Base-by-base conservation (phyloP, 2,797 vertebrate genomes). In the Anguilla marmorata region DNA sequence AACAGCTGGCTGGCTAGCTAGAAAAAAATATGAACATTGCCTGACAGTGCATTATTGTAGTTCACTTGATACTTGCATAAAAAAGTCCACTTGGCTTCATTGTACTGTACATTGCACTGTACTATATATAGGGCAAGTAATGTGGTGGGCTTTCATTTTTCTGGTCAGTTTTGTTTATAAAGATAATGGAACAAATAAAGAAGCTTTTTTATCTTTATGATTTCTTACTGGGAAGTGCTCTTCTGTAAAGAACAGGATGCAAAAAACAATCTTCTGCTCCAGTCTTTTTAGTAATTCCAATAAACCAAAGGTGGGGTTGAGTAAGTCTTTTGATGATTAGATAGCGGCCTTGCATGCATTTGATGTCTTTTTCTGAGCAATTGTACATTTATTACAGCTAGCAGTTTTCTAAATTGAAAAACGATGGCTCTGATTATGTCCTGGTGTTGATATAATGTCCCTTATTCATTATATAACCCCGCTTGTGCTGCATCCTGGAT, bases 391-490 rank as follows among this genome's bases (percentile, higher is more conserved):
- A 30, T 66, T 24, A 66, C n/a, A 3, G 8, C 27, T 33, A 14
- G 30, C 9, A 33, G 33, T 72, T 30, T 72, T 72, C 30, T 72
- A 72, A 30, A 72, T 72, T 72, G 69, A 72, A 72, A 66, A 72
- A 33, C 69, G 7, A 72, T 72, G 30, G 69, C 30, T 14, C 9
- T 30, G 7, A 72, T 30, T 12, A 37, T 37, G 27, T 74, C 33
- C 30, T 74, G 69, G 69, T 74, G 69, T 37, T 74, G 30, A 74
- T 74, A 74, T 74, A 74, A 74, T 33, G 69, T 14, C 69, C 27
- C 69, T 33, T 30, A 74, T 74, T 30, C 30, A 74, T 30, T 72
- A 72, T 33, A 3, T 33, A 74, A 74, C 69, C 69, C 2, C 30
- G 1, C 58, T 16, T 60, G 54, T 56, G 54, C 19, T 69, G 63